Evolutionary conservation across 2,113 vertebrate genomes (phyloP).

Genomic region (Mola mola): DNA sequence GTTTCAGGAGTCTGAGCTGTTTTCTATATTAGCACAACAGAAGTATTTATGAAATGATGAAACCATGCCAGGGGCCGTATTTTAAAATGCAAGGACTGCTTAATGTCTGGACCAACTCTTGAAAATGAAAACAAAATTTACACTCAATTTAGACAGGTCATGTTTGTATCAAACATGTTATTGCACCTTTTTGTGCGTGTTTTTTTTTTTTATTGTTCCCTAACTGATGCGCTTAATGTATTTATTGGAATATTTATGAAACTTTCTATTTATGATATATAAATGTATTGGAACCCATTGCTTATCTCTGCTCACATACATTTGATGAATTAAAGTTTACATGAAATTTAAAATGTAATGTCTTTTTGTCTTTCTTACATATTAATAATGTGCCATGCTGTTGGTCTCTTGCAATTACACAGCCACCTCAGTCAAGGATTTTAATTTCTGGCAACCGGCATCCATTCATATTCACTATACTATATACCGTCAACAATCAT

Average conservation of each 20-base stretch:
- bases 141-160: neutral
- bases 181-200: constrained; percentile 21
- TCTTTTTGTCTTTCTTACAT: neutral
- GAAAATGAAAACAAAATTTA: constrained; percentile 3
- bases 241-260: constrained; percentile 60
- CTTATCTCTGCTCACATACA: neutral
- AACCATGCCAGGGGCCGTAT: neutral
- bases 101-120: neutral
- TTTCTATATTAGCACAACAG: neutral
- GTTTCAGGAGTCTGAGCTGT: neutral
- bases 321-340: constrained; percentile 5
- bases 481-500: no score
- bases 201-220: neutral
- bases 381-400: neutral
- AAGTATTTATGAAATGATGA: constrained; percentile 2
- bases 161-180: constrained; percentile 70
- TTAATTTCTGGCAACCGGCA: no score
- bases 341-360: constrained; percentile 1
- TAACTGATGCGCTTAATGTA: constrained; percentile 19
- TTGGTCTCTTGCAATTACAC: no score
- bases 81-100: neutral
- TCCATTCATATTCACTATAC: no score
- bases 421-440: no score
- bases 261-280: neutral
- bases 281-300: neutral